These are phyloP conservation scores for Polietes domitor DNA, from an alignment of 2,888 invertebrate genomes.

Conservation along the genomic window DNA sequence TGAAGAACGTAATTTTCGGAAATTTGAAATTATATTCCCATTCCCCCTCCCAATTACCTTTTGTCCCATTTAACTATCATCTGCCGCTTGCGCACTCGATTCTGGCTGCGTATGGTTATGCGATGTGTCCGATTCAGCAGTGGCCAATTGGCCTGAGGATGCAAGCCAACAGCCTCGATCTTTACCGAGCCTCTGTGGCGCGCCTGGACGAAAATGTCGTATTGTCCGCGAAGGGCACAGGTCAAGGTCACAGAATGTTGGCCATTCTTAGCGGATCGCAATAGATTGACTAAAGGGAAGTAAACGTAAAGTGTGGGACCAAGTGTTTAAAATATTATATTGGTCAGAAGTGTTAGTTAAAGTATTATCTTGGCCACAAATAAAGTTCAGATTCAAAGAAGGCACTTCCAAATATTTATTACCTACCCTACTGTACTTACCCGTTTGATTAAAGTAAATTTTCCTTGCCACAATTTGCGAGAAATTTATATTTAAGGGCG, in stretches of 20 bases:
- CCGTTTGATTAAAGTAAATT: constrained; percentile 80
- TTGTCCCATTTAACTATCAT: constrained; percentile 80
- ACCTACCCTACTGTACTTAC: constrained; percentile 71
- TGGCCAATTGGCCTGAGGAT: constrained; percentile 79
- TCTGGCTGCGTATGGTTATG: constrained; percentile 78
- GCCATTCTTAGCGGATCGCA: constrained; percentile 73
- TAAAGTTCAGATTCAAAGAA: neutral
- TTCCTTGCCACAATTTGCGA: constrained; percentile 78
- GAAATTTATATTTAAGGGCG: constrained; percentile 78
- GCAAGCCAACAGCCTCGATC: constrained; percentile 77
- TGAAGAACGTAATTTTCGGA: too few species aligned
- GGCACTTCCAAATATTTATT: neutral
- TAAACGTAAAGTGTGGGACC: too few species aligned
- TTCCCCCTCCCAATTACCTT: constrained; percentile 70
- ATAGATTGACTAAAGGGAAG: constrained; percentile 70
- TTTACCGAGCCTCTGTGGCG: constrained; percentile 76
- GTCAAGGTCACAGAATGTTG: constrained; percentile 76
- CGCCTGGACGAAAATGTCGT: constrained; percentile 79
- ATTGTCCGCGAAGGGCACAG: constrained; percentile 79
- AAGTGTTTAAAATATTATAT: too few species aligned
- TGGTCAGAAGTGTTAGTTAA: neutral
- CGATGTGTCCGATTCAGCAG: constrained; percentile 79
- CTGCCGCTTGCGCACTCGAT: constrained; percentile 80
- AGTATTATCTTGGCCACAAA: too few species aligned
- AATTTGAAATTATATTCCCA: neutral